Evolutionary conservation across 2,113 vertebrate species (phyloP), one percentile per base, ranked within the genome.

Genomic region (Laticauda colubrina): DNA sequence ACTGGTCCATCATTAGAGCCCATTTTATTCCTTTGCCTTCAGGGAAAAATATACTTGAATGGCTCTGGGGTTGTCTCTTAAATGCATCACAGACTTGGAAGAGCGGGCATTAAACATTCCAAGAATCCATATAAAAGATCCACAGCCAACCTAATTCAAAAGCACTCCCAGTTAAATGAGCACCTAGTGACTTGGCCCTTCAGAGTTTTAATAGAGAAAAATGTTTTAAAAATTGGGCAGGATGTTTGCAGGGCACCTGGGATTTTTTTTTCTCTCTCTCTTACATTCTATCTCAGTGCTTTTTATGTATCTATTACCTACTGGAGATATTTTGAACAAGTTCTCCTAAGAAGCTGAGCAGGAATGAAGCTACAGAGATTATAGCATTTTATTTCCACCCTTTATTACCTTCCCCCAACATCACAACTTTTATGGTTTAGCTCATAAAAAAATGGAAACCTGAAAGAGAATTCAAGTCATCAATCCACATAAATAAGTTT

Each of bases 401-500:
- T 34, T 34, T 57, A 1, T 21, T 90, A 57, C 3, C 1, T 94
- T 92, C 91, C 93, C 7, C 55, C 91, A 10, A 3, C 55, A 91
- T 94, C 94, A 34, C 2, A 3, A 87, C 89, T 59, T 94, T 95
- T 92, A 75, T 2, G 92, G 43, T 0, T 87, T 95, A 95, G 86
- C 21, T 51, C 85, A 20, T 90, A 85, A 11, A 92, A 92, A 94
- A 94, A 91, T 21, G 53, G 93, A 93, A 96, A 92, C 91, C 75
- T 90, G 59, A 93, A 23, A 95, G 92, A 94, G 15, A 4, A 57
- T 93, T 92, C n/a, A 88, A 93, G 88, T 93, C 87, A 95, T 95
- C 64, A 89, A 90, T 95, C 39, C 26, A 91, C 91, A 85, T 89
- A 93, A 96, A 95, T 93, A 89, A 89, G 20, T 59, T 95, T 94